Evolutionary conservation across 2,797 vertebrate genomes (phyloP), one percentile per base, ranked within the genome.

Genomic region (Percopsis omiscomaycus): DNA sequence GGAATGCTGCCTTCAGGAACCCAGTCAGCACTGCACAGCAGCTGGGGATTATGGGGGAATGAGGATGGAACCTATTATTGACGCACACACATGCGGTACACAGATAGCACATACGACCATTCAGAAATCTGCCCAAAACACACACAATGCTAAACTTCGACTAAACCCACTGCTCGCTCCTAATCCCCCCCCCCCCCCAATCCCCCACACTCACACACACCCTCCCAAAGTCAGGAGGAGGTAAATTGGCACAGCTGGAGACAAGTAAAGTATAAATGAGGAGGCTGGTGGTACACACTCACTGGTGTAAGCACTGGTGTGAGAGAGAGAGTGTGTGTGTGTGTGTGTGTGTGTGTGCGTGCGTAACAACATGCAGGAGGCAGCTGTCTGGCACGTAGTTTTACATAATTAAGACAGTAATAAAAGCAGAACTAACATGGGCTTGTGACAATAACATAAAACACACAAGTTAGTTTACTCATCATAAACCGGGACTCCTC

Each of bases 31-130:
- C 68, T 16, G 68, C 79, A 65, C 75, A 81, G 89, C 90, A 91
- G 89, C 88, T 89, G 89, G 75, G 87, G 88, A 89, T 91, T 87
- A 89, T 27, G 44, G 75, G 77, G 79, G 76, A 83, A 88, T 88
- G 85, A 83, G 85, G 75, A 77, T 74, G 82, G 88, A 89, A 83
- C 61, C 84, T 85, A 86, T 82, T 83, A 85, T 70, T 66, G 73
- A 16, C 64, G 14, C 22, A n/a, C 75, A 37, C 45, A 11, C 65
- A 55, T 42, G 37, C 37, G 6, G 37, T 61, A 67, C 63, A 68
- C 59, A 48, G 59, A 62, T 50, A 64, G n/a, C 62, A 55, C 37
- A 56, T 37, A 59, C 30, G 54, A 48, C 50, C 42, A 45, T 50
- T 46, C 55, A 64, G 59, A 59, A 42, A 63, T 45, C 49, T 46